Evolutionary conservation across 2,888 invertebrate species (phyloP).

Genomic region (Keiferia lycopersicella): DNA sequence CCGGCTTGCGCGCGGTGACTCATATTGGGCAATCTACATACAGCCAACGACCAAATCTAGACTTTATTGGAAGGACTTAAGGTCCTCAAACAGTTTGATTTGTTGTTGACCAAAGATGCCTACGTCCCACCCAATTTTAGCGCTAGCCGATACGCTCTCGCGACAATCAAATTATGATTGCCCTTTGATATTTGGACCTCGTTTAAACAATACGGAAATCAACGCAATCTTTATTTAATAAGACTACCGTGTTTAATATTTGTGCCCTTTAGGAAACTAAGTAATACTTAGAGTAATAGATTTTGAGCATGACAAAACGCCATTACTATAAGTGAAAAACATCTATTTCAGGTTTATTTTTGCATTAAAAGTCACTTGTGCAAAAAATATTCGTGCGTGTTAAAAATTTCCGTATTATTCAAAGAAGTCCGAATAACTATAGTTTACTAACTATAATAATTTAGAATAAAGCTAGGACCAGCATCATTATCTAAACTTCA

Average conservation of each 20-base stretch:
- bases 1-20: slow-evolving; percentile 26
- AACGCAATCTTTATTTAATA: not conserved
- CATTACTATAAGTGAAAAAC: not conserved
- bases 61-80: not conserved
- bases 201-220: slow-evolving; percentile 9
- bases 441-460: slow-evolving; percentile 46
- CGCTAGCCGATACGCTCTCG: slow-evolving; percentile 9
- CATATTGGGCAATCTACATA: slow-evolving; percentile 23
- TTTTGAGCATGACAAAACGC: not conserved
- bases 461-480: slow-evolving; percentile 71
- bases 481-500: slow-evolving; percentile 43
- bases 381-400: not conserved
- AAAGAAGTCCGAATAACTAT: not conserved
- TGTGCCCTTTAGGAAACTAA: not conserved
- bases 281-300: not conserved
- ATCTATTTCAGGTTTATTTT: not conserved
- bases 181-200: slow-evolving; percentile 13
- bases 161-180: slow-evolving; percentile 14
- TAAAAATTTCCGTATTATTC: not conserved
- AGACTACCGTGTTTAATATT: slow-evolving; percentile 4
- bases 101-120: not conserved
- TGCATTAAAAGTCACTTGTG: not conserved
- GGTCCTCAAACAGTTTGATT: not conserved
- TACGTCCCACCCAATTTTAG: not conserved
- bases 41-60: not conserved